These are phyloP conservation scores for Myotis brandtii DNA, from an alignment of 2,113 vertebrate genomes.

Conservation along the genomic window DNA sequence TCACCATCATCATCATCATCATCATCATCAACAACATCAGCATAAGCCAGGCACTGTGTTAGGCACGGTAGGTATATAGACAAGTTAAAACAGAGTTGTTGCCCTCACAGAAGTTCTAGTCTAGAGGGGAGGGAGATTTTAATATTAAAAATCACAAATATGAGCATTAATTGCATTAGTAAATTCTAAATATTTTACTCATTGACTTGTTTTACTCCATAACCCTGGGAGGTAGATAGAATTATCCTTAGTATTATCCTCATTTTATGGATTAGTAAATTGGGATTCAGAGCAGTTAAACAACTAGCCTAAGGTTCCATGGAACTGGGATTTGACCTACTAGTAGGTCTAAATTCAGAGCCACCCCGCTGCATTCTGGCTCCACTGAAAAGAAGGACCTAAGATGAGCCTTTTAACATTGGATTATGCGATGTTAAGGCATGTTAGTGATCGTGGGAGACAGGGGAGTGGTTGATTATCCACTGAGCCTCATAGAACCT, in stretches of 20 bases:
- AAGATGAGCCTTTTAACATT: neutral
- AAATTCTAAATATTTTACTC: conserved; percentile 30
- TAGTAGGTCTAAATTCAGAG: neutral
- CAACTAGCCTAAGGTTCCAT: neutral
- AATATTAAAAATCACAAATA: neutral
- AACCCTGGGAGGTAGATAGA: neutral
- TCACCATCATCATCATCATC: neutral
- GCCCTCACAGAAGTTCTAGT: neutral
- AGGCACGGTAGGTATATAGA: neutral
- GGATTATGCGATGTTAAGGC: neutral
- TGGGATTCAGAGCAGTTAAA: neutral
- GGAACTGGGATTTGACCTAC: neutral
- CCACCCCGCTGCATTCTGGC: neutral
- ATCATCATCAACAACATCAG: no score
- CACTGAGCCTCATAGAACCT: neutral
- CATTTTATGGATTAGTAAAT: neutral
- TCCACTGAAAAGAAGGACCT: neutral
- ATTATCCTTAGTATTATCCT: neutral
- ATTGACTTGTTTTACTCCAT: neutral
- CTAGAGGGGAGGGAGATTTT: neutral
- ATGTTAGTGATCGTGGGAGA: neutral
- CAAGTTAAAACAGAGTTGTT: neutral
- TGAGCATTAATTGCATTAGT: neutral
- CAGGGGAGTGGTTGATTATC: neutral
- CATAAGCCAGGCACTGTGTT: neutral